Conservation (phyloP, 2,888 invertebrate genomes). For the Platycheirus albimanus region DNA sequence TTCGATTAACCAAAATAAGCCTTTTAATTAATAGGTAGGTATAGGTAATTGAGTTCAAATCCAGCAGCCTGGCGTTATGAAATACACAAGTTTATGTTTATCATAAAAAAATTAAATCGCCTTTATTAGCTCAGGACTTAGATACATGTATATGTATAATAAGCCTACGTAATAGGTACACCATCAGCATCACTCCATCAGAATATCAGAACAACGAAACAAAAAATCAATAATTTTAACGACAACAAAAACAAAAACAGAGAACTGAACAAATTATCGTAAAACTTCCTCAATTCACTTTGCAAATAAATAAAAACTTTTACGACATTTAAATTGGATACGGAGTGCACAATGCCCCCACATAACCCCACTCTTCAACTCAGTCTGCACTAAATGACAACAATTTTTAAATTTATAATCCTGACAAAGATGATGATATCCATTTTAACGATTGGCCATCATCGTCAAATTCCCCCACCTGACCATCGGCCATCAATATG, state of each 20-base stretch:
- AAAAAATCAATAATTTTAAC: slow-evolving; percentile 13
- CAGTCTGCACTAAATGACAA: slow-evolving; percentile 25
- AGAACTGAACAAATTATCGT: slow-evolving; percentile 49
- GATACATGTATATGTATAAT: not conserved
- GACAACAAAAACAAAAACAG: slow-evolving; percentile 15
- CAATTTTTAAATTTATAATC: slow-evolving; percentile 61
- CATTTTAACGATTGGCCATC: slow-evolving; percentile 62
- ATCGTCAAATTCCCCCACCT: slow-evolving; percentile 43
- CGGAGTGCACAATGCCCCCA: slow-evolving; percentile 48
- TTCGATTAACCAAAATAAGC: no score
- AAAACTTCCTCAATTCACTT: slow-evolving; percentile 74
- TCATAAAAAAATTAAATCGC: not conserved
- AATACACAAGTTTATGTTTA: slow-evolving; percentile 15
- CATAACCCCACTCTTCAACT: not conserved
- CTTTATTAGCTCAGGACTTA: not conserved
- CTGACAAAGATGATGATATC: slow-evolving; percentile 72
- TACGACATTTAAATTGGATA: slow-evolving; percentile 71
- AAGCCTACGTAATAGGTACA: not conserved
- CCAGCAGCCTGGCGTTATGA: not conserved
- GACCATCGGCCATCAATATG: no score
- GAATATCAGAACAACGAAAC: not conserved
- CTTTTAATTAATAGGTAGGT: no score
- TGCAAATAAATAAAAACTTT: slow-evolving; percentile 68
- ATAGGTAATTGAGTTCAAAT: not conserved
- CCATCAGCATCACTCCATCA: no score